phyloP scores from a whole-genome alignment of 2,113 vertebrate species.

The Panthera uncia region DNA sequence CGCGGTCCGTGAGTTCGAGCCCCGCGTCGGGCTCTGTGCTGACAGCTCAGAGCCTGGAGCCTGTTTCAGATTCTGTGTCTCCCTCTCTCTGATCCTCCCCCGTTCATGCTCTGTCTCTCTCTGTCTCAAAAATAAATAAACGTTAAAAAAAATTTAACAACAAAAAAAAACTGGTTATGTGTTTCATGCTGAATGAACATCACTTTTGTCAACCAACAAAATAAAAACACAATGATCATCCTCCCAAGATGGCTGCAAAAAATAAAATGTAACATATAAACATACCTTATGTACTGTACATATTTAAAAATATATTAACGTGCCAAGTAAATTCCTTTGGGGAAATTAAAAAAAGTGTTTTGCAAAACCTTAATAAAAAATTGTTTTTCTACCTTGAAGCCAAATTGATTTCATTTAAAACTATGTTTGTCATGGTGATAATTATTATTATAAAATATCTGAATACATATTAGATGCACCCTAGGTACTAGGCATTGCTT shows the following conservation, averaged over 20 bases:
- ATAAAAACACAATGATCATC: not conserved
- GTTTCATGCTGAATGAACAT: not conserved
- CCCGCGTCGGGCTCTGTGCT: too few relatives aligned
- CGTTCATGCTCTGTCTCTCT: too few relatives aligned
- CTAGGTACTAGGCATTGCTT: not conserved
- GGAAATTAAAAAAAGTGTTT: not conserved
- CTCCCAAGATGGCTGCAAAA: not conserved
- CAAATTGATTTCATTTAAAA: not conserved
- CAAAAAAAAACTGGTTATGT: not conserved
- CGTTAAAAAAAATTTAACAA: too few relatives aligned
- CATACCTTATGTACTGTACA: not conserved
- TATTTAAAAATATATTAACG: not conserved
- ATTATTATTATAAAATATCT: not conserved
- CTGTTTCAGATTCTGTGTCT: too few relatives aligned
- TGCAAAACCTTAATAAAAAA: not conserved
- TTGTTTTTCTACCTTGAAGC: not conserved
- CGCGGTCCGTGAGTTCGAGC: too few relatives aligned
- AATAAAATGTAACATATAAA: not conserved
- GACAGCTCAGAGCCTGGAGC: too few relatives aligned
- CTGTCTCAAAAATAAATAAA: too few relatives aligned
- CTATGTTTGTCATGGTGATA: not conserved
- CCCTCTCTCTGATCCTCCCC: too few relatives aligned
- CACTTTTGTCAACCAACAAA: not conserved
- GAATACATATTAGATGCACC: not conserved
- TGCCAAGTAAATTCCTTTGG: not conserved